Evolutionary conservation across 1,140 invertebrate species (phyloP).

Genomic region (Macrobrachium nipponense): DNA sequence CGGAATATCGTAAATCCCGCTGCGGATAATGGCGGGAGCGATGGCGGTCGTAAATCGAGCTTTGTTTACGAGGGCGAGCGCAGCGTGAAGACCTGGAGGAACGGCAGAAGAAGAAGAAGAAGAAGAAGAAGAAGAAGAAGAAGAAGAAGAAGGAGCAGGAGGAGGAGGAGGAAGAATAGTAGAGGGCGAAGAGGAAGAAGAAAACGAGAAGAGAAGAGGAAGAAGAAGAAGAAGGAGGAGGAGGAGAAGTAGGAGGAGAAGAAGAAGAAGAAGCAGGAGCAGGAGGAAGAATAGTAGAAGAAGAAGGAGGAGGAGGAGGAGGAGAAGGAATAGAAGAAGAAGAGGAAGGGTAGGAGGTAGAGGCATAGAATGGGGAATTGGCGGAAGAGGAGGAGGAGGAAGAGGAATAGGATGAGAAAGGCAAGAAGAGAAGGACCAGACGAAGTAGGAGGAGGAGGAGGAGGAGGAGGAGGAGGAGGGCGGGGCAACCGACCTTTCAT

Average conservation of each 20-base stretch:
- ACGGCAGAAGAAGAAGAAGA: neutral
- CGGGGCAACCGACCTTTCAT: too few relatives aligned
- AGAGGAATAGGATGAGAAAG: neutral
- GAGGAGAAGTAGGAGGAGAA: too few relatives aligned
- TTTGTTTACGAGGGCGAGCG: neutral
- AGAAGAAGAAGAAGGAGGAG: neutral
- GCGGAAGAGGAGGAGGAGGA: neutral
- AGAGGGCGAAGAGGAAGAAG: neutral
- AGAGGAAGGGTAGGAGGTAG: neutral
- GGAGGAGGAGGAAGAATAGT: neutral
- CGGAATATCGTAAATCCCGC: neutral
- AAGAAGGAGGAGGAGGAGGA: neutral
- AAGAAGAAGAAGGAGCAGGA: neutral
- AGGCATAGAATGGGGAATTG: neutral
- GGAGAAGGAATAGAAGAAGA: neutral
- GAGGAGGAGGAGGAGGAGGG: constrained; percentile 6
- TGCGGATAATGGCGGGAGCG: neutral
- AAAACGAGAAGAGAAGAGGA: neutral
- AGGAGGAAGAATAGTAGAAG: neutral
- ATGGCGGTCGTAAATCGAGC: neutral
- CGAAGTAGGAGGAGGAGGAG: neutral
- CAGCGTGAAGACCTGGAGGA: neutral
- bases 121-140: neutral
- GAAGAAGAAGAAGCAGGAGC: neutral
- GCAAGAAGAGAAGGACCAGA: neutral